Evolutionary conservation across 2,888 invertebrate species (phyloP).

Genomic region (Sisyra nigra): DNA sequence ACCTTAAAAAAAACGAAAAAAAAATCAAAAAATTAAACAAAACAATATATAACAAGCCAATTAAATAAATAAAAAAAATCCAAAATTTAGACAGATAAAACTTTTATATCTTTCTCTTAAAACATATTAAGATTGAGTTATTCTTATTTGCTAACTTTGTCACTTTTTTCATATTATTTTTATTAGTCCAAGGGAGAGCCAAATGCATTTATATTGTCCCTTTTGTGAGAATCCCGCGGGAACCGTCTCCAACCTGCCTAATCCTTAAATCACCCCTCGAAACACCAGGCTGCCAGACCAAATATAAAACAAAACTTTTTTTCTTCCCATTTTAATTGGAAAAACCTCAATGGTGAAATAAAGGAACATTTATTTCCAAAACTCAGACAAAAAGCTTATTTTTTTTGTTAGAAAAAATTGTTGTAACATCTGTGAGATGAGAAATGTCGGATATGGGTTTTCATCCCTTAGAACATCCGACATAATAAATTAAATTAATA

Average conservation of each 20-base stretch:
- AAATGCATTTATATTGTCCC: constrained; percentile 6
- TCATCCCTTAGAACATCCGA: no score
- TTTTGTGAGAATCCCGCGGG: background rate
- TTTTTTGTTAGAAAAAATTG: no score
- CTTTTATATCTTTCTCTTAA: no score
- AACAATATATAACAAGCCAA: background rate
- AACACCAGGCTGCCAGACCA: background rate
- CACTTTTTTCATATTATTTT: no score
- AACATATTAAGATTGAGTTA: no score
- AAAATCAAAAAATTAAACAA: background rate
- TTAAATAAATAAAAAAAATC: background rate
- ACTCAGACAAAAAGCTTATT: no score
- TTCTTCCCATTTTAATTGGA: constrained; percentile 23
- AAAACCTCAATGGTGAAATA: constrained; percentile 28
- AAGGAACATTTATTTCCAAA: constrained; percentile 15
- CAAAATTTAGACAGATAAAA: no score
- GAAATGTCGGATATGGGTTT: no score
- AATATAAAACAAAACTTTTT: constrained; percentile 2
- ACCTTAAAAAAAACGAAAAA: constrained; percentile 4
- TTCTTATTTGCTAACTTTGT: no score
- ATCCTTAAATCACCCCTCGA: no score
- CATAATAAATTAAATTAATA: no score
- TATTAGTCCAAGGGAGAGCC: constrained; percentile 1
- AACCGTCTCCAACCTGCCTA: background rate
- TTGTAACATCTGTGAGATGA: no score